phyloP scores from a whole-genome alignment of 1,140 invertebrate genomes.

The Orius insidiosus region DNA sequence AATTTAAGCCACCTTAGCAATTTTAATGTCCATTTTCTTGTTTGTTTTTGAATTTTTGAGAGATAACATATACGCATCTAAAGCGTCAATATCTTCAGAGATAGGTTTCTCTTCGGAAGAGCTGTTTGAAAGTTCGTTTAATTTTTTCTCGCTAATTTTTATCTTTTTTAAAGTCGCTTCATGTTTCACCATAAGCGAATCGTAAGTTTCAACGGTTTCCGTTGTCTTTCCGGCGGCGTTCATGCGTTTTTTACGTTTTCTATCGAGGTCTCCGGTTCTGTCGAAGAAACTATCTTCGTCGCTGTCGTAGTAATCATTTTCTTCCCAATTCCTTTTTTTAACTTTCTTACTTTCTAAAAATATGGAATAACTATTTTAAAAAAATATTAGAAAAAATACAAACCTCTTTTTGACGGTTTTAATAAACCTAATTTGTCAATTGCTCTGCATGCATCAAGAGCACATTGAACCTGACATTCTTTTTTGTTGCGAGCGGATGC shows the following conservation, averaged over 20 bases:
- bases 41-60: constrained; percentile 30
- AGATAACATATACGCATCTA: constrained; percentile 57
- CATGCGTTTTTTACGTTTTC: constrained; percentile 62
- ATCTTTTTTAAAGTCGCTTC: constrained; percentile 36
- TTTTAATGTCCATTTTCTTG: constrained; percentile 33
- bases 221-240: constrained; percentile 39
- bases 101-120: constrained; percentile 15
- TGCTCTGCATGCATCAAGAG: no score
- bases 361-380: no score
- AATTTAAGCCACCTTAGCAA: constrained; percentile 33
- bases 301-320: no score
- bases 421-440: no score
- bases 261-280: no score
- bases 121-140: constrained; percentile 8
- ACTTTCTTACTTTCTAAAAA: no score
- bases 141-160: constrained; percentile 22
- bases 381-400: no score
- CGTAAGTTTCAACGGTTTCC: constrained; percentile 53
- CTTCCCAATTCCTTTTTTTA: no score
- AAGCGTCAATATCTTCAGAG: constrained; percentile 36
- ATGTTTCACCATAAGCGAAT: constrained; percentile 51
- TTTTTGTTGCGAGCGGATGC: no score
- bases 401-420: no score
- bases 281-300: no score
- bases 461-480: no score